Evolutionary conservation across 2,888 invertebrate species (phyloP), one percentile per base, ranked within the genome.

Genomic region (Sminthurides aquaticus): DNA sequence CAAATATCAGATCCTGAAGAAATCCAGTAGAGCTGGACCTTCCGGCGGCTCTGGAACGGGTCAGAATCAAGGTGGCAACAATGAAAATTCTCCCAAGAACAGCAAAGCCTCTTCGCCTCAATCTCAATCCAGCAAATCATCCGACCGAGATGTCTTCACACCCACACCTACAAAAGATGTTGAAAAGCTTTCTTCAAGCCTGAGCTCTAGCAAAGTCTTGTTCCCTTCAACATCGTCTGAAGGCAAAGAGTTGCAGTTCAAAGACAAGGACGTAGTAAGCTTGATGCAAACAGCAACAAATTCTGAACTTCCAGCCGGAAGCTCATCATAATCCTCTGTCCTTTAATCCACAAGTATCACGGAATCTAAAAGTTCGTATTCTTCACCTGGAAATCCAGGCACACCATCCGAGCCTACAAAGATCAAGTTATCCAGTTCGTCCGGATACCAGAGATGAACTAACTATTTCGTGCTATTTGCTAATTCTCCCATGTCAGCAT

Each of bases 1-100:
- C 3, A 74, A 70, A 52, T 74, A 73, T 63, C 74, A 74, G 56
- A 74, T 74, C 25, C 74, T 73, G 1, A 74, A 73, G 25, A 74
- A 74, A 27, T 69, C 71, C 2, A 56, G 24, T 2, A 49, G 24
- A 20, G 20, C 48, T 8, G 43, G 48, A 24, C 15, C 34, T 55
- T 25, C 43, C 25, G n/a, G n/a, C n/a, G n/a, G n/a, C n/a, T n/a
- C n/a, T n/a, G 3, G 28, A 1, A 25, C 57, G 22, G 29, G 34
- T 22, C 22, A 8, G 20, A 18, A n/a, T 27, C 26, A 60, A 24
- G 60, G 55, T 34, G 54, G 15, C 25, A 25, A 25, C 18, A 60
- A 49, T 29, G 20, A 54, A 11, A 59, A 52, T 43, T 60, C 67
- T 3, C 28, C 61, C 1, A 55, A 29, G 28, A 24, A 3, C 1